Conservation (phyloP, 2,888 invertebrate genomes). For the Folsomia candida region DNA sequence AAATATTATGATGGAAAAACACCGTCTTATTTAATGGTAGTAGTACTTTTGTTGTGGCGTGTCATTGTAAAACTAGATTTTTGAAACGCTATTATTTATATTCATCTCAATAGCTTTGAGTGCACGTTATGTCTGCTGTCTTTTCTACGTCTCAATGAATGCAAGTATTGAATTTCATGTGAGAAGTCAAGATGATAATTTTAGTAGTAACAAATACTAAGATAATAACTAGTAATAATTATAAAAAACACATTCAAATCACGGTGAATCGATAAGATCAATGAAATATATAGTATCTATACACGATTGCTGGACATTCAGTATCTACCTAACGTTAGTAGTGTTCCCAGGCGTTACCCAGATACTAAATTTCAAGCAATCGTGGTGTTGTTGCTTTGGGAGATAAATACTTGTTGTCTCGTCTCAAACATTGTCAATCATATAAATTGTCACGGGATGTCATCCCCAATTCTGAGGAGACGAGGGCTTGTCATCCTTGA, state of each 20-base stretch:
- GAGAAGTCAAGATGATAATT: neutral
- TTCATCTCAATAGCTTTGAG: neutral
- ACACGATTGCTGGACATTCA: too few relatives aligned
- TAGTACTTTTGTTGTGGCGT: neutral
- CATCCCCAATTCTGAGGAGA: neutral
- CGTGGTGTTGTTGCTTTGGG: neutral
- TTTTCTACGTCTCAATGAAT: neutral
- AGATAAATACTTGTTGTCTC: neutral
- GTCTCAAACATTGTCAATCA: neutral
- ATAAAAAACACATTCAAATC: neutral
- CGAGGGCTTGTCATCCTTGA: neutral
- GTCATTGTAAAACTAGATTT: neutral
- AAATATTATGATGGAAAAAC: neutral
- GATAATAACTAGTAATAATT: neutral
- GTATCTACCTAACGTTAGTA: neutral
- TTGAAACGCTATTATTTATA: too few relatives aligned
- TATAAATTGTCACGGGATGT: neutral
- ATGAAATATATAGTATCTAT: neutral
- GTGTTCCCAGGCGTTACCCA: too few relatives aligned
- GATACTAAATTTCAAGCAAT: too few relatives aligned
- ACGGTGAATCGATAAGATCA: slow-evolving; percentile 2
- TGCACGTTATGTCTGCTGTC: too few relatives aligned
- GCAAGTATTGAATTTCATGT: neutral
- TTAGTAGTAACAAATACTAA: neutral
- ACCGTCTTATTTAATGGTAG: neutral